phyloP scores from a whole-genome alignment of 2,113 vertebrate genomes.

The Sorex fumeus region DNA sequence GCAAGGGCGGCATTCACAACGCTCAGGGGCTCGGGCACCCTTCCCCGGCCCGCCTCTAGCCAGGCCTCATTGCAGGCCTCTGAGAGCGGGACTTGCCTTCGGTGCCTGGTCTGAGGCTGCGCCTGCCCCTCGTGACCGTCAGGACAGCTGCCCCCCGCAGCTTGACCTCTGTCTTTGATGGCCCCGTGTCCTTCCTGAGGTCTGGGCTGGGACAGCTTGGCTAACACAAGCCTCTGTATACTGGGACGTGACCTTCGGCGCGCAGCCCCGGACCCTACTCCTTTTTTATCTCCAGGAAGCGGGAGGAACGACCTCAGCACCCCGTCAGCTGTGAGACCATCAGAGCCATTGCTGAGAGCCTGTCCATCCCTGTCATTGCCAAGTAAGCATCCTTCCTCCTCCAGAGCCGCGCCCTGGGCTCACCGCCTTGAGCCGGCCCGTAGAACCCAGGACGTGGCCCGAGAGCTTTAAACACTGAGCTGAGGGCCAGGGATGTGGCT shows the following conservation, averaged over 20 bases:
- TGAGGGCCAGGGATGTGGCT: too few relatives aligned
- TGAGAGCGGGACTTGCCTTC: constrained; percentile 37
- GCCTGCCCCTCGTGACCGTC: not conserved
- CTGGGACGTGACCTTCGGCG: constrained; percentile 16
- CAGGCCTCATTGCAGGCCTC: not conserved
- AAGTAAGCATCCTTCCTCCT: constrained; percentile 91
- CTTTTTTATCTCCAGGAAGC: constrained; percentile 89
- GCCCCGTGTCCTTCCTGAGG: constrained; percentile 21
- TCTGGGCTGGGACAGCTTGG: not conserved
- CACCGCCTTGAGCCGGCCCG: too few relatives aligned
- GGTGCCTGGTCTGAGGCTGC: not conserved
- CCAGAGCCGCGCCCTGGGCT: too few relatives aligned
- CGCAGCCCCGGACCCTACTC: constrained; percentile 48
- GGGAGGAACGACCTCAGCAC: constrained; percentile 96
- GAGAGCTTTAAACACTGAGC: too few relatives aligned
- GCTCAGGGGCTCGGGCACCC: constrained; percentile 26
- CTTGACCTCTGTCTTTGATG: not conserved
- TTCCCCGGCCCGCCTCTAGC: not conserved
- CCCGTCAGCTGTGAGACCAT: constrained; percentile 96
- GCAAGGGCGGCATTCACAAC: constrained; percentile 53
- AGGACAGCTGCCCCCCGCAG: constrained; percentile 10
- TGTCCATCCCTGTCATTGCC: constrained; percentile 96
- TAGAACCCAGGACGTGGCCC: too few relatives aligned
- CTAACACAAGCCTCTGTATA: not conserved
- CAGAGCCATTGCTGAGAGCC: constrained; percentile 91